Evolutionary conservation across 2,113 vertebrate genomes (phyloP), one percentile per base, ranked within the genome.

Genomic region (Mesembrinibis cayennensis): DNA sequence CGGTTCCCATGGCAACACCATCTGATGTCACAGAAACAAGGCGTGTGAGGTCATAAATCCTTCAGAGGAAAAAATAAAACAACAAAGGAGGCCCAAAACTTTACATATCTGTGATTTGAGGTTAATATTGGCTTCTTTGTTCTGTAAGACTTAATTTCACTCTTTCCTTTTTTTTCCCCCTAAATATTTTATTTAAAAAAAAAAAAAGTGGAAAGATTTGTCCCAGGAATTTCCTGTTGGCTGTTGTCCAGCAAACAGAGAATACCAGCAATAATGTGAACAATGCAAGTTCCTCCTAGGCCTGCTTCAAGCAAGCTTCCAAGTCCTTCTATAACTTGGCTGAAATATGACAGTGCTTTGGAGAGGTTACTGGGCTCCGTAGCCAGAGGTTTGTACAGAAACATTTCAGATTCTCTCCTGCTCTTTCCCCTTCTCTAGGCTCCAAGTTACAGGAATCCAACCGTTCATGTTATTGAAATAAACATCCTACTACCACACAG

Each of bases 211-310:
- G 97, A 97, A 97, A 97, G 95, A 96, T 96, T 93, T 97, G 96
- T 97, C 95, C 95, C 89, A 97, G 97, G 98, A 98, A 98, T 98
- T 98, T 98, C 98, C 98, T 98, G 97, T 96, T 98, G 98, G 97
- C 97, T 26, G n/a, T 50, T 95, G 44, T 83, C 94, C 96, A 97
- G 67, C 70, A 91, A 94, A 81, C 72, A 87, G 83, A 94, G 95
- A 89, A 97, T 89, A 95, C 93, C 97, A 96, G 96, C 81, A 91
- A 20, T 73, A 84, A 95, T 62, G 83, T 34, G 94, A 97, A 87
- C 97, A 97, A 96, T 81, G 93, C 82, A 87, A n/a, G 76, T 92
- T 96, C 83, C 62, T 94, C 95, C 90, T 40, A 14, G 86, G 63
- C 90, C 92, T 53, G 94, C 65, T 36, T 34, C 6, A 3, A 87